These are phyloP conservation scores for Colaptes auratus DNA, from an alignment of 2,113 vertebrate species.

Conservation along the genomic window DNA sequence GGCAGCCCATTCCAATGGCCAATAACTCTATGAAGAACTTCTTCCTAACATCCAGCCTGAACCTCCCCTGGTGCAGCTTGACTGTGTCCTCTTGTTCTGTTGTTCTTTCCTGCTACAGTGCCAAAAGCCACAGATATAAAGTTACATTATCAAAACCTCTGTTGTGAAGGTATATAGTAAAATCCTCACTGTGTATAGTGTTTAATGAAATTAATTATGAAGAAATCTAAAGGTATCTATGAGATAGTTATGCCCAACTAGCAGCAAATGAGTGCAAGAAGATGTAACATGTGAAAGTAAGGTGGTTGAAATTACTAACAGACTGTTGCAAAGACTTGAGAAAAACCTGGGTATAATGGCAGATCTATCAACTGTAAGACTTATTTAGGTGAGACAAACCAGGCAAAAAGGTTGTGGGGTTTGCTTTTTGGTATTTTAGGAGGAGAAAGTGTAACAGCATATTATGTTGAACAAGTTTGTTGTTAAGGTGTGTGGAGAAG, in stretches of 20 bases:
- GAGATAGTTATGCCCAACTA: not conserved
- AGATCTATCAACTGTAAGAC: not conserved
- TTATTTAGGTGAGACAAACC: not conserved
- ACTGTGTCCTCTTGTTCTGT: too few species aligned
- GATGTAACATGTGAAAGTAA: not conserved
- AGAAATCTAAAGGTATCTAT: not conserved
- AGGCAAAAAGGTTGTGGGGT: not conserved
- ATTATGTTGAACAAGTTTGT: not conserved
- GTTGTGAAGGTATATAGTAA: not conserved
- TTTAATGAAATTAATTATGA: not conserved
- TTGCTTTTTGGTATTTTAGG: too few species aligned
- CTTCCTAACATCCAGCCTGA: too few species aligned
- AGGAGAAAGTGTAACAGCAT: accelerated
- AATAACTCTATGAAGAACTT: too few species aligned
- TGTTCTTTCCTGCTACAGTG: not conserved
- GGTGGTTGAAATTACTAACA: not conserved
- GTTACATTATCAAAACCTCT: not conserved
- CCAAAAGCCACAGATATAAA: not conserved
- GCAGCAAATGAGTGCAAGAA: not conserved
- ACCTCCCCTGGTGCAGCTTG: too few species aligned
- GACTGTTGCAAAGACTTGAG: not conserved
- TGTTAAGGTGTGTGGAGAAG: not conserved
- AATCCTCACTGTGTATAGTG: not conserved
- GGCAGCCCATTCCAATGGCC: too few species aligned
- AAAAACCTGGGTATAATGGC: not conserved